phyloP scores from a whole-genome alignment of 2,113 vertebrate genomes.

The Sorex araneus region DNA sequence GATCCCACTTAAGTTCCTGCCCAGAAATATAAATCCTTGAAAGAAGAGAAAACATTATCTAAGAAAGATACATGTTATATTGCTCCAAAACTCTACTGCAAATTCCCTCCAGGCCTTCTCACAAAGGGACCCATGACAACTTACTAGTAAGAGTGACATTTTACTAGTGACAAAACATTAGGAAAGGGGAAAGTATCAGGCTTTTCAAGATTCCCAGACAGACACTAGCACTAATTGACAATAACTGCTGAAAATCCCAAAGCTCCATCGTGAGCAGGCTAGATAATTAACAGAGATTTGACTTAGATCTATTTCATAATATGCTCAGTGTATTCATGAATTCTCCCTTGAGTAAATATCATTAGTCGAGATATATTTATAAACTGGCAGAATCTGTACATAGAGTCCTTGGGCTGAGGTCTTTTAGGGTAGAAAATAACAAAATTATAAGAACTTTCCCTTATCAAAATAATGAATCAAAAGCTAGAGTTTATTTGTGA shows the following conservation, averaged over 20 bases:
- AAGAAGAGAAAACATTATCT: neutral
- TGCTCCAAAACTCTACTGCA: neutral
- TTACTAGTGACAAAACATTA: neutral
- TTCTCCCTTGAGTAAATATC: neutral
- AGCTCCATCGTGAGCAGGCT: neutral
- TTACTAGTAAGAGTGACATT: neutral
- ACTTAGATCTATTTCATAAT: neutral
- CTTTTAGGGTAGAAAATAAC: neutral
- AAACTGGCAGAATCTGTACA: neutral
- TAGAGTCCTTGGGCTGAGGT: neutral
- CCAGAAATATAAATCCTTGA: neutral
- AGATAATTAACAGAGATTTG: neutral
- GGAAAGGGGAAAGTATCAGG: neutral
- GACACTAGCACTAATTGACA: neutral
- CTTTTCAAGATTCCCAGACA: neutral
- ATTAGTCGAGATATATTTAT: neutral
- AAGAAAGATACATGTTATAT: neutral
- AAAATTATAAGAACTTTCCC: neutral
- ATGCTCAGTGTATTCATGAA: neutral
- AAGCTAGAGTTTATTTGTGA: neutral
- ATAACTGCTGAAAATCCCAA: neutral
- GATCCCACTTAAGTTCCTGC: neutral
- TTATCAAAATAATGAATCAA: neutral
- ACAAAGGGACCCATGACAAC: neutral
- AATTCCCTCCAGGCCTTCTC: neutral